Evolutionary conservation across 1,140 invertebrate species (phyloP).

Genomic region (Drosophila cardini): DNA sequence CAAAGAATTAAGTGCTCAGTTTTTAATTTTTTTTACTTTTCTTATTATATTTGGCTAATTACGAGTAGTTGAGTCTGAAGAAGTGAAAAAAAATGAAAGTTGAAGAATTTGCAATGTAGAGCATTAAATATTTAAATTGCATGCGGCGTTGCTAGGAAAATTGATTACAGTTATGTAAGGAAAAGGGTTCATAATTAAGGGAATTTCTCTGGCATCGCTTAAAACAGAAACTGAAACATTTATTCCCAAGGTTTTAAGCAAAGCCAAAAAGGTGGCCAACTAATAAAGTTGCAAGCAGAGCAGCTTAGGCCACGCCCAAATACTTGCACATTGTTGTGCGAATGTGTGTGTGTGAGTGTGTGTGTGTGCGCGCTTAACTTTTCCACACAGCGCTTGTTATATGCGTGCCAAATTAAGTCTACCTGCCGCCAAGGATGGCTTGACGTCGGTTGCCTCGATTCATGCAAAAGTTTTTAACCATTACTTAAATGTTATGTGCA

Average conservation of each 20-base stretch:
- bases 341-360: slow-evolving; percentile 19
- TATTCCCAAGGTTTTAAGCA: slow-evolving; percentile 46
- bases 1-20: slow-evolving; percentile 40
- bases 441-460: slow-evolving; percentile 47
- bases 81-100: slow-evolving; percentile 6
- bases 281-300: slow-evolving; percentile 71
- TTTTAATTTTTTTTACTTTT: slow-evolving; percentile 13
- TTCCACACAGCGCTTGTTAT: slow-evolving; percentile 51
- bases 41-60: slow-evolving; percentile 50
- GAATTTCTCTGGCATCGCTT: neutral
- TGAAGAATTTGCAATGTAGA: slow-evolving; percentile 25
- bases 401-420: slow-evolving; percentile 52
- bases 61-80: slow-evolving; percentile 21
- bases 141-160: slow-evolving; percentile 46
- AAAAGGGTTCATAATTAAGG: slow-evolving; percentile 39
- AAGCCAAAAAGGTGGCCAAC: slow-evolving; percentile 73
- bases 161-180: slow-evolving; percentile 62
- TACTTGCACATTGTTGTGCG: slow-evolving; percentile 70
- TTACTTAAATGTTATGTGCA: slow-evolving; percentile 82
- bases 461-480: slow-evolving; percentile 74
- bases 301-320: slow-evolving; percentile 70
- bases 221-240: slow-evolving; percentile 40
- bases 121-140: slow-evolving; percentile 71
- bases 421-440: slow-evolving; percentile 32
- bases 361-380: slow-evolving; percentile 27